Percentiles rank a stretch among this genome's conserved stretches.
phyloP scores from a whole-genome alignment of 2,113 vertebrate genomes.

The Mormyrus iriodes region DNA sequence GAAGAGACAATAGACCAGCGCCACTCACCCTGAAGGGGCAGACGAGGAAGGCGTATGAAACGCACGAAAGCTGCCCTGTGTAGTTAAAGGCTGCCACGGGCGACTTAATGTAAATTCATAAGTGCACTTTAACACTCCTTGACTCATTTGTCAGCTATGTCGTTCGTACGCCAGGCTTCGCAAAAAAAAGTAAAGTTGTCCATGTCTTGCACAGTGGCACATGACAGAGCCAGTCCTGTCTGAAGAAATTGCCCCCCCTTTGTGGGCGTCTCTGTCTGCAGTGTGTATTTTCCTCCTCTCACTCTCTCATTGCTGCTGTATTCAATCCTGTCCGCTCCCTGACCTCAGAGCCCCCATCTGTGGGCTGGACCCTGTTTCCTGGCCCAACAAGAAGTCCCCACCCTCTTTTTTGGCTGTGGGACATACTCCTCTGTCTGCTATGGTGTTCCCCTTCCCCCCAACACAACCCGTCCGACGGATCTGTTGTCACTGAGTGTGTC shows the following conservation, averaged over 20 bases:
- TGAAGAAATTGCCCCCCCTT: neutral
- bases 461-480: conserved; percentile 37
- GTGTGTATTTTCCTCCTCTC: conserved; percentile 18
- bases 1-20: conserved; percentile 38
- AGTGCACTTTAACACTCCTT: neutral
- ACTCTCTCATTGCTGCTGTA: neutral
- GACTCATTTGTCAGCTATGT: neutral
- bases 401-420: conserved; percentile 10
- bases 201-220: neutral
- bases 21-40: conserved; percentile 36
- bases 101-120: conserved; percentile 2
- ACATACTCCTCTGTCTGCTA: neutral
- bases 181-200: neutral
- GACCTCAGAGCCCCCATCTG: neutral
- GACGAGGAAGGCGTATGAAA: conserved; percentile 5
- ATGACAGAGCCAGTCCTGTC: neutral
- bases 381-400: neutral
- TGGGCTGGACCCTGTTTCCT: neutral
- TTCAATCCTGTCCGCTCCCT: conserved; percentile 14
- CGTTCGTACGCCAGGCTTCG: neutral
- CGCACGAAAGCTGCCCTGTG: neutral
- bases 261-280: neutral
- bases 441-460: neutral
- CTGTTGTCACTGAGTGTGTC: conserved; percentile 48
- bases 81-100: neutral